phyloP scores from a whole-genome alignment of 2,113 vertebrate species.

The Pachypanchax playfairii region DNA sequence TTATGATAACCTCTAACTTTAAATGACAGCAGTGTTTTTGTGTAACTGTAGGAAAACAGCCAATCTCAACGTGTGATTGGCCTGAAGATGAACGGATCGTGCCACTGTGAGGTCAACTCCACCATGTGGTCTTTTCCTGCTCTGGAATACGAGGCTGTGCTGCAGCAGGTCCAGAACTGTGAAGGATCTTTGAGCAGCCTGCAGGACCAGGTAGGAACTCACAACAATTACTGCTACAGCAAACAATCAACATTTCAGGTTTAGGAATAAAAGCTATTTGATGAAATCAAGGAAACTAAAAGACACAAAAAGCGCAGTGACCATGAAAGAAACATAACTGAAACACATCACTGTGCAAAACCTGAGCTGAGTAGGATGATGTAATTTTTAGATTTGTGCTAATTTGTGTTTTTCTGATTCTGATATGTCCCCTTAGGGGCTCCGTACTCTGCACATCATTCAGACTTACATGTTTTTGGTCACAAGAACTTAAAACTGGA shows the following conservation, averaged over 20 bases:
- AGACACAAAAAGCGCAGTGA: no score
- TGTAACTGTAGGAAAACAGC: conserved; percentile 47
- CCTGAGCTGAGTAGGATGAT: no score
- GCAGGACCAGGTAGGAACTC: conserved; percentile 43
- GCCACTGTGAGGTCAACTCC: conserved; percentile 66
- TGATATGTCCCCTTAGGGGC: no score
- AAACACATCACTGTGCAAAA: no score
- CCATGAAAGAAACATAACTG: no score
- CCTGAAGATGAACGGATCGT: conserved; percentile 11
- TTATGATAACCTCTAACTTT: not conserved
- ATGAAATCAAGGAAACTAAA: no score
- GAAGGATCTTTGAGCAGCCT: conserved; percentile 37
- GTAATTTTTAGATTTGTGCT: no score
- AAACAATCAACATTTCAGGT: no score
- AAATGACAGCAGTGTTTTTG: not conserved
- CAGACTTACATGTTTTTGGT: not conserved
- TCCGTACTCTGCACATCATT: not conserved
- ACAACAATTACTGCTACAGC: no score
- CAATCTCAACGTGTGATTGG: conserved; percentile 49
- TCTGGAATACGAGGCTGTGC: conserved; percentile 43
- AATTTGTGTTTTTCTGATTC: no score
- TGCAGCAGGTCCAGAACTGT: conserved; percentile 57
- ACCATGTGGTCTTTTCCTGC: conserved; percentile 68
- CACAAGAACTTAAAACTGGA: no score
- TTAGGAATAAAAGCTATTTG: no score